phyloP scores from a whole-genome alignment of 1,140 invertebrate genomes.

The Pogonognathellus flavescens region DNA sequence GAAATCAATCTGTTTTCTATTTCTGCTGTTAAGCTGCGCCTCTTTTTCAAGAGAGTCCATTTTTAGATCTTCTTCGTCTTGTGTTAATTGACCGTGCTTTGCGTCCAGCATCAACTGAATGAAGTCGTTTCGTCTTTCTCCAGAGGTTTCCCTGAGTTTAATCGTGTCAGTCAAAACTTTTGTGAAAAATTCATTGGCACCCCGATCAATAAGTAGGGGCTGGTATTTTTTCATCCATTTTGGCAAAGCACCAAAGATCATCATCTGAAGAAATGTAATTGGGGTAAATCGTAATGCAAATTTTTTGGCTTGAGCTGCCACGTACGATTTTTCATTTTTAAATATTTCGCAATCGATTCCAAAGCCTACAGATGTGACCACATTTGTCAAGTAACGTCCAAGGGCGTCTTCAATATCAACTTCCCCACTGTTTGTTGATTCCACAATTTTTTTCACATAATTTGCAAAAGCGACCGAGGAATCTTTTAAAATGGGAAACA shows the following conservation, averaged over 20 bases:
- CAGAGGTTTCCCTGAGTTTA: background rate
- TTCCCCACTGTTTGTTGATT: background rate
- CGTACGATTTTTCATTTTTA: background rate
- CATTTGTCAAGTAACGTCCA: background rate
- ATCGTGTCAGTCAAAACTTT: background rate
- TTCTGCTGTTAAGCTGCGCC: background rate
- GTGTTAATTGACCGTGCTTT: too few relatives aligned
- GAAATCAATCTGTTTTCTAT: too few relatives aligned
- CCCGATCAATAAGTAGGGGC: background rate
- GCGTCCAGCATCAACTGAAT: background rate
- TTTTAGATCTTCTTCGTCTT: background rate
- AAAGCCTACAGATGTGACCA: background rate
- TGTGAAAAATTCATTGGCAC: background rate
- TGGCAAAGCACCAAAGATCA: background rate
- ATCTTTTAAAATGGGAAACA: background rate
- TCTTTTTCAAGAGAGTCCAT: background rate
- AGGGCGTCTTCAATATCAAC: background rate
- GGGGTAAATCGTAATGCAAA: background rate
- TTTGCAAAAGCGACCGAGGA: background rate
- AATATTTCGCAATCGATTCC: background rate
- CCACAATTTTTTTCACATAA: background rate
- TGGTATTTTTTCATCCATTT: background rate
- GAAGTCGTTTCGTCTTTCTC: background rate
- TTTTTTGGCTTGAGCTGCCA: background rate
- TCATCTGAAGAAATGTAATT: background rate